Conservation (phyloP, 2,797 vertebrate species). For the Knipowitschia caucasica region DNA sequence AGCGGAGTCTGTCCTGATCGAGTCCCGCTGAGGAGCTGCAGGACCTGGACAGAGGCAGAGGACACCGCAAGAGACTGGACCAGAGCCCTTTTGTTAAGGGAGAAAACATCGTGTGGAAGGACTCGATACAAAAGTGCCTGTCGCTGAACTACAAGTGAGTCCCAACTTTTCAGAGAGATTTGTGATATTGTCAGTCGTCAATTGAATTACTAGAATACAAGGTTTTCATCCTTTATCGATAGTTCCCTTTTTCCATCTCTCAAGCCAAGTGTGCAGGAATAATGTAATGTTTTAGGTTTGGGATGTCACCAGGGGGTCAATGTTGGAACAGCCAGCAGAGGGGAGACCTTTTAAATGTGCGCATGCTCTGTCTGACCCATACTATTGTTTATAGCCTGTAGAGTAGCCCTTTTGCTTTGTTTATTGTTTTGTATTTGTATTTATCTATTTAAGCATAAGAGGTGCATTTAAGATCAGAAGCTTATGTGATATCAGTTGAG, state of each 20-base stretch:
- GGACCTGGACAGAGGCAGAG: neutral
- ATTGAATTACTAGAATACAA: neutral
- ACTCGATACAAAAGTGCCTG: conserved; percentile 50
- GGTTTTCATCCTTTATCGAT: neutral
- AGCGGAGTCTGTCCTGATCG: conserved; percentile 20
- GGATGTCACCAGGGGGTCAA: conserved; percentile 30
- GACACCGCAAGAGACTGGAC: no score
- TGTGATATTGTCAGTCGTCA: no score
- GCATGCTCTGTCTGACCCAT: conserved; percentile 11
- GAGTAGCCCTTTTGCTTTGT: no score
- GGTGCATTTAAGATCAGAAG: no score
- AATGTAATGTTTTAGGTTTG: neutral
- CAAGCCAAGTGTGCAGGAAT: neutral
- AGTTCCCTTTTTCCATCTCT: neutral
- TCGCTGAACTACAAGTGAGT: conserved; percentile 57
- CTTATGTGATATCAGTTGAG: no score
- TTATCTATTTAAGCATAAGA: no score
- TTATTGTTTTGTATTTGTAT: no score
- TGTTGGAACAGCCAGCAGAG: neutral
- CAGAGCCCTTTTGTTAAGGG: conserved; percentile 3
- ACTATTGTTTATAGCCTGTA: neutral
- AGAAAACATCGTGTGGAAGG: neutral
- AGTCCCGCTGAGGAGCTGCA: conserved; percentile 28
- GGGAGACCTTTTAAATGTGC: conserved; percentile 15
- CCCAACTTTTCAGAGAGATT: neutral